phyloP scores from a whole-genome alignment of 2,888 invertebrate species.

The Cantharis rustica region DNA sequence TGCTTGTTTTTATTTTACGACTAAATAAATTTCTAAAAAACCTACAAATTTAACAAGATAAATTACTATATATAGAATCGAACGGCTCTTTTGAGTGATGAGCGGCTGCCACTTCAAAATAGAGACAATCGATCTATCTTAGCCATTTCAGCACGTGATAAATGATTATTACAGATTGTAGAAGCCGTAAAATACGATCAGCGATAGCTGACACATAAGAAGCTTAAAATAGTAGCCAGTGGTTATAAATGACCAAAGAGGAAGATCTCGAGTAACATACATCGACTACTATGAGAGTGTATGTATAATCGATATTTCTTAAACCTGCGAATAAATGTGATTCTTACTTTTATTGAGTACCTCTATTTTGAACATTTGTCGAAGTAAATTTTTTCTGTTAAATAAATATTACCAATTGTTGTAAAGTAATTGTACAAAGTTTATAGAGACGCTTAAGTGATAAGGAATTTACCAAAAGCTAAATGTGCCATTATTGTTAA shows the following conservation, averaged over 20 bases:
- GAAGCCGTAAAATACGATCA: conserved; percentile 40
- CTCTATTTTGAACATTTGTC: neutral
- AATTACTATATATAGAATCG: conserved; percentile 22
- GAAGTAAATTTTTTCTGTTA: neutral
- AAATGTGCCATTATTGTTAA: conserved; percentile 31
- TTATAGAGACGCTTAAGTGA: conserved; percentile 24
- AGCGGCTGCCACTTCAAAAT: conserved; percentile 47
- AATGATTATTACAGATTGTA: conserved; percentile 48
- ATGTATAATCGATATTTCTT: conserved; percentile 6
- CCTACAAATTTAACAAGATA: conserved; percentile 13
- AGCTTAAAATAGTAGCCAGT: conserved; percentile 32
- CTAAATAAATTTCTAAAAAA: conserved; percentile 5
- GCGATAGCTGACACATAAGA: conserved; percentile 32
- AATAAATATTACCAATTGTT: neutral
- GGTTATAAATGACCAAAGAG: conserved; percentile 28
- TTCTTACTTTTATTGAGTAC: neutral
- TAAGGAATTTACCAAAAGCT: conserved; percentile 25
- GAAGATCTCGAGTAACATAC: conserved; percentile 17
- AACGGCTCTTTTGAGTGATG: conserved; percentile 42
- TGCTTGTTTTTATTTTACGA: conserved; percentile 2
- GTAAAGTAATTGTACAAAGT: conserved; percentile 2
- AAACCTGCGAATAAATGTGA: neutral
- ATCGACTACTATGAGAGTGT: conserved; percentile 8
- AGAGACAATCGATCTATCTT: conserved; percentile 51
- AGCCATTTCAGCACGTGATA: conserved; percentile 45